phyloP scores from a whole-genome alignment of 92 coral and sea anemone genomes.

The Actinostola sp. region DNA sequence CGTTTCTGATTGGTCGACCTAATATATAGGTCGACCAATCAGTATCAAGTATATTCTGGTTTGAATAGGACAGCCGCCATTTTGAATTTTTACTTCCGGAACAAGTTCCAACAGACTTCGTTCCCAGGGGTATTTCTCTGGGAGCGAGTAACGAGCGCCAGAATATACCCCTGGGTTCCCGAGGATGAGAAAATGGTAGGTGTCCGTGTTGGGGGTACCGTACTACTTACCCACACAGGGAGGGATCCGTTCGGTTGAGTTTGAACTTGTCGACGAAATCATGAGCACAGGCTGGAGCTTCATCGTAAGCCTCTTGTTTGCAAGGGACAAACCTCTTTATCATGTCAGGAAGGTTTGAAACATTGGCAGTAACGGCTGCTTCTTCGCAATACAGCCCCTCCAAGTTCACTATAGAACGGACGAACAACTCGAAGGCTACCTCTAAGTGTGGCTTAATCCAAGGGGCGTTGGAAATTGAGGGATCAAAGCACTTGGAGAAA shows the following conservation, averaged over 20 bases:
- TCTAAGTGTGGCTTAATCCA: not conserved
- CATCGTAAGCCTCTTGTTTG: not conserved
- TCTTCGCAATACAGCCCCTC: constrained; percentile 6
- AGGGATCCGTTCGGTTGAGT: constrained; percentile 14
- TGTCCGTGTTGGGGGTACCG: too few relatives aligned
- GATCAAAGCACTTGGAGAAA: constrained; percentile 12
- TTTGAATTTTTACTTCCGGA: too few relatives aligned
- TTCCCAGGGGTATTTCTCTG: too few relatives aligned
- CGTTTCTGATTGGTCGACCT: too few relatives aligned
- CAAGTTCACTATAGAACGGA: constrained; percentile 2
- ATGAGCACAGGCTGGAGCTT: constrained; percentile 6
- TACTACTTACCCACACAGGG: constrained; percentile 15
- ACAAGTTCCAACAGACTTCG: too few relatives aligned
- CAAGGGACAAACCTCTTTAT: constrained; percentile 10
- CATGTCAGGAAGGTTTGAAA: not conserved
- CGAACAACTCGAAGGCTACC: not conserved
- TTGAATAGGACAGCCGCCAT: too few relatives aligned
- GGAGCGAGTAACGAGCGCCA: too few relatives aligned
- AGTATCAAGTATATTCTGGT: too few relatives aligned
- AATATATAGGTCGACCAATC: too few relatives aligned
- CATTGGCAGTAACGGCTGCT: not conserved
- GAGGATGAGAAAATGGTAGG: too few relatives aligned
- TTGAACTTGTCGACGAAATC: constrained; percentile 8
- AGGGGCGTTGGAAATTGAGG: not conserved
- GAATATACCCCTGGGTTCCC: too few relatives aligned